Conservation (phyloP, 2,888 invertebrate genomes). For the Pilophorus perplexus region DNA sequence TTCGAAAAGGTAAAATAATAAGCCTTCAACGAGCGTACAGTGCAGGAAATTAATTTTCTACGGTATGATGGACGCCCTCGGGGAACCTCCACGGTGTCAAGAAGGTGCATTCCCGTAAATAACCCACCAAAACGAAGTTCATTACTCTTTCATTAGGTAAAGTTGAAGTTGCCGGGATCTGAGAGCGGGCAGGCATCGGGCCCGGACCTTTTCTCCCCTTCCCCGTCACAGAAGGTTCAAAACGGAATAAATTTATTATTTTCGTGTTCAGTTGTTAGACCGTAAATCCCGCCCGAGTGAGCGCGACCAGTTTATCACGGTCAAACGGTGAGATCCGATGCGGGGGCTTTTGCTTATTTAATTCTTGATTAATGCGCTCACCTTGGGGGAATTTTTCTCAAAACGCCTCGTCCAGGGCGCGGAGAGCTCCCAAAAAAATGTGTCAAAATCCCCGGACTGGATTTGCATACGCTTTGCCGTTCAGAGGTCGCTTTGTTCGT, state of each 20-base stretch:
- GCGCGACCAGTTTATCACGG: conserved; percentile 29
- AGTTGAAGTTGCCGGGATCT: conserved; percentile 14
- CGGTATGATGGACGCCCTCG: neutral
- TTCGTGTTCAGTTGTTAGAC: conserved; percentile 36
- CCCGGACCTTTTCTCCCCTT: conserved; percentile 1
- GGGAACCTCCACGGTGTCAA: neutral
- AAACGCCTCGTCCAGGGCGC: neutral
- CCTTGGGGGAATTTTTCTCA: conserved; percentile 7
- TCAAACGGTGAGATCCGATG: conserved; percentile 11
- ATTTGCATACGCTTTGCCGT: neutral
- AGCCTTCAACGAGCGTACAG: neutral
- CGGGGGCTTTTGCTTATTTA: conserved; percentile 32
- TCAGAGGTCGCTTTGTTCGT: too few species aligned
- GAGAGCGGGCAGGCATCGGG: neutral
- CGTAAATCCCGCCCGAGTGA: conserved; percentile 18
- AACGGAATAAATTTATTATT: conserved; percentile 39
- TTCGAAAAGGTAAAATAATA: too few species aligned
- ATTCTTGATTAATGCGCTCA: conserved; percentile 37
- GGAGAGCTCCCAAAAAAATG: conserved; percentile 1
- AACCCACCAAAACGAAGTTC: conserved; percentile 11
- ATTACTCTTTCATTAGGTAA: conserved; percentile 34
- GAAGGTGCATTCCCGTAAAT: neutral
- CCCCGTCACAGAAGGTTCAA: conserved; percentile 17
- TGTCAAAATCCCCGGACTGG: conserved; percentile 1
- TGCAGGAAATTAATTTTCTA: neutral